Percentiles rank a stretch among this genome's conserved stretches.
These are phyloP conservation scores for Rapana venosa DNA, from an alignment of 2,888 invertebrate genomes.

Conservation along the genomic window DNA sequence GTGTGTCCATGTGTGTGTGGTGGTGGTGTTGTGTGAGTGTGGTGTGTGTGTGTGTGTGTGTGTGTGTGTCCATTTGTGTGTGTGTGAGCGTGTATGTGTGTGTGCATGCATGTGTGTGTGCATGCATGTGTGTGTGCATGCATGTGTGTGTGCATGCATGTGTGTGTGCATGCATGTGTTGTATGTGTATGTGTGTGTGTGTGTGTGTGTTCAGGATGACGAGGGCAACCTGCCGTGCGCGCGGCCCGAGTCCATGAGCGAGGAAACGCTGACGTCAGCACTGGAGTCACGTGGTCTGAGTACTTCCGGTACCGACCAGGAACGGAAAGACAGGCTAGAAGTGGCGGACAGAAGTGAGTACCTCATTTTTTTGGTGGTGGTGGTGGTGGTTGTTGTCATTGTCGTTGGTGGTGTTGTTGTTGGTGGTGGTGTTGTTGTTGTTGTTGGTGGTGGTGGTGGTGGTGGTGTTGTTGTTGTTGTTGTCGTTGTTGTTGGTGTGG, in stretches of 20 bases:
- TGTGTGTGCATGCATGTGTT: conserved; percentile 15
- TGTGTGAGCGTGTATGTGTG: neutral
- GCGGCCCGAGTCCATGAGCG: conserved; percentile 53
- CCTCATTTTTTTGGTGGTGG: no score
- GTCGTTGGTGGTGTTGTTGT: no score
- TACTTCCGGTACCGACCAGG: conserved; percentile 48
- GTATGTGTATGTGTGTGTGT: conserved; percentile 9
- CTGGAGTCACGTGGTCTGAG: conserved; percentile 49
- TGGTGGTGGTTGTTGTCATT: no score
- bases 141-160: neutral
- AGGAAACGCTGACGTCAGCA: conserved; percentile 46
- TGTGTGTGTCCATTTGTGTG: neutral
- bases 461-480: neutral
- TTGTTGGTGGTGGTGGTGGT: no score
- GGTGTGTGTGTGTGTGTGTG: neutral
- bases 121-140: neutral
- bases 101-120: neutral
- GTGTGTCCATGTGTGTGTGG: neutral
- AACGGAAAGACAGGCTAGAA: conserved; percentile 47
- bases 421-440: no score
- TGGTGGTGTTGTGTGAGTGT: neutral
- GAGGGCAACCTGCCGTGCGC: conserved; percentile 48
- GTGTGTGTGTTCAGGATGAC: conserved; percentile 14
- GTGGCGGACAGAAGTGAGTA: conserved; percentile 54
- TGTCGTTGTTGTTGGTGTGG: neutral